Conservation (phyloP, 2,888 invertebrate genomes). For the Hedya salicella region DNA sequence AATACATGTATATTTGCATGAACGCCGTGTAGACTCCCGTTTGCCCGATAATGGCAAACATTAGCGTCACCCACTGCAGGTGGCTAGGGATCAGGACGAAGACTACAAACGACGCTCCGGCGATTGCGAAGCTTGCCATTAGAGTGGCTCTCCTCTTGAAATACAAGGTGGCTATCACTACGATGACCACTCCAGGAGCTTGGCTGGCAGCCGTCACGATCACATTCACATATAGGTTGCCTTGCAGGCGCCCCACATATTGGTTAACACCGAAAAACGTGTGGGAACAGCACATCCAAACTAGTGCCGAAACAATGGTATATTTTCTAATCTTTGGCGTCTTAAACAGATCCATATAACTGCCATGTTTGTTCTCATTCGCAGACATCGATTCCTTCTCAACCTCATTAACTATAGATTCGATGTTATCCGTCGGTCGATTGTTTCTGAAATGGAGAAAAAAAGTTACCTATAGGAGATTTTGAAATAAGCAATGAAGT, state of each 20-base stretch:
- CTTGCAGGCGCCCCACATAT: constrained; percentile 90
- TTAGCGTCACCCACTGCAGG: constrained; percentile 80
- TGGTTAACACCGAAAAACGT: constrained; percentile 93
- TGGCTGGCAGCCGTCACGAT: constrained; percentile 86
- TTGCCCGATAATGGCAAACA: constrained; percentile 89
- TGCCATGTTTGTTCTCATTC: constrained; percentile 61
- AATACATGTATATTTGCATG: constrained; percentile 88
- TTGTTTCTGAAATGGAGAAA: constrained; percentile 69
- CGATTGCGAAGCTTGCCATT: constrained; percentile 62
- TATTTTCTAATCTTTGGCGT: constrained; percentile 88
- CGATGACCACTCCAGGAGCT: constrained; percentile 64
- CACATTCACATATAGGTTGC: constrained; percentile 92
- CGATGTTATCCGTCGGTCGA: constrained; percentile 65
- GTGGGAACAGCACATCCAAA: constrained; percentile 92
- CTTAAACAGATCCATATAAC: constrained; percentile 86
- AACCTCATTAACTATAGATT: constrained; percentile 65
- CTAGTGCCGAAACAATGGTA: constrained; percentile 87
- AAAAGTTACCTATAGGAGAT: not conserved
- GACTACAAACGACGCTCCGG: constrained; percentile 66
- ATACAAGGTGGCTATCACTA: constrained; percentile 64
- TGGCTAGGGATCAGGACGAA: constrained; percentile 68
- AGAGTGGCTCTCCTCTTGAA: constrained; percentile 67
- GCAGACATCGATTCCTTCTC: constrained; percentile 57
- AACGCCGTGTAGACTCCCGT: constrained; percentile 89
- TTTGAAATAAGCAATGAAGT: too few relatives aligned